phyloP scores from a whole-genome alignment of 2,888 invertebrate species.

The Sesia apiformis region DNA sequence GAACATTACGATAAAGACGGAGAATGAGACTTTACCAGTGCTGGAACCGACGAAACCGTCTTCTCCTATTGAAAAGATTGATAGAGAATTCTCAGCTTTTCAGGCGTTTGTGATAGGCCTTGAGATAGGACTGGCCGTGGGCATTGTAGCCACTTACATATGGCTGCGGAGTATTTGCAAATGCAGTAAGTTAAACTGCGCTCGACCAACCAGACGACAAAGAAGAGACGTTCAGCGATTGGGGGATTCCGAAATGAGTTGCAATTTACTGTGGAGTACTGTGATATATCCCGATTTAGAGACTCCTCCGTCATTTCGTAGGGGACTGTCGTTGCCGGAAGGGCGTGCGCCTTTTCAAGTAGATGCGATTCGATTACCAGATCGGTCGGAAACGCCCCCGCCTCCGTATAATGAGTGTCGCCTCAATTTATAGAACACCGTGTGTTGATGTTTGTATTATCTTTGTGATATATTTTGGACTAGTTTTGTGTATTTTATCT shows the following conservation, averaged over 20 bases:
- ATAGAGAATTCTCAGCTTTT: conserved; percentile 54
- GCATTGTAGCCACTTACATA: conserved; percentile 55
- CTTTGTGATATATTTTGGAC: too few relatives aligned
- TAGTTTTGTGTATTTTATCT: too few relatives aligned
- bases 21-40: conserved; percentile 21
- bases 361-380: conserved; percentile 42
- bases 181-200: conserved; percentile 35
- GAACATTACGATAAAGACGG: conserved; percentile 39
- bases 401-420: conserved; percentile 62
- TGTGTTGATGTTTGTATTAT: too few relatives aligned
- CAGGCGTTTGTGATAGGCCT: conserved; percentile 60
- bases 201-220: conserved; percentile 30
- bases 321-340: conserved; percentile 46
- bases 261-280: conserved; percentile 52
- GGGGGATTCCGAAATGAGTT: conserved; percentile 36
- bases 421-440: conserved; percentile 25
- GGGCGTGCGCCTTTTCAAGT: conserved; percentile 31
- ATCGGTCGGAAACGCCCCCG: conserved; percentile 58
- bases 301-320: conserved; percentile 52
- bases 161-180: conserved; percentile 52
- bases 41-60: conserved; percentile 21
- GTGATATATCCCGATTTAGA: conserved; percentile 47
- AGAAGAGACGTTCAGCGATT: conserved; percentile 26
- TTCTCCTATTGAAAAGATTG: conserved; percentile 52
- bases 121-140: conserved; percentile 55